phyloP scores from a whole-genome alignment of 2,113 vertebrate genomes.

The Atlantisia rogersi region DNA sequence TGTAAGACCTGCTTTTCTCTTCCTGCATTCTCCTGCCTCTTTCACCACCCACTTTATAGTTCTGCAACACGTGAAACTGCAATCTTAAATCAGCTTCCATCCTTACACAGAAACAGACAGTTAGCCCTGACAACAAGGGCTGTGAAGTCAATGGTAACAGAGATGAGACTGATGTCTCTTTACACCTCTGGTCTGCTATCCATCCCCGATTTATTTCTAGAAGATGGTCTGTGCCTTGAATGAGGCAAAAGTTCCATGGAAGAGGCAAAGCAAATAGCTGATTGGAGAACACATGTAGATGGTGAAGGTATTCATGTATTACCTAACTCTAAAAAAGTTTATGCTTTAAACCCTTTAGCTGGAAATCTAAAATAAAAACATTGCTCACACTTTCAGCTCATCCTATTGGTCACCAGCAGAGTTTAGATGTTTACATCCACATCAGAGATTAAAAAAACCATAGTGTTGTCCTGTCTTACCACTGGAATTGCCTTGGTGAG shows the following conservation, averaged over 20 bases:
- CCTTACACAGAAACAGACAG: neutral
- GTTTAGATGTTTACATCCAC: neutral
- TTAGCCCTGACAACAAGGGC: neutral
- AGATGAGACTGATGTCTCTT: neutral
- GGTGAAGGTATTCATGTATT: neutral
- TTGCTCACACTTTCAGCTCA: neutral
- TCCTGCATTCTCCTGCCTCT: neutral
- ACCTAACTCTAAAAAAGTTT: neutral
- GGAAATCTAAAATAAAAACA: neutral
- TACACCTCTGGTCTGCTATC: rapidly evolving
- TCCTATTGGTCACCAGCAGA: neutral
- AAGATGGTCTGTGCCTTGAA: neutral
- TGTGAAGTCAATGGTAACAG: neutral
- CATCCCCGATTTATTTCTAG: neutral
- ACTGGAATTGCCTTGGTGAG: neutral
- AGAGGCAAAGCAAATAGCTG: neutral
- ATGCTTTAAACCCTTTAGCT: neutral
- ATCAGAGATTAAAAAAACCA: neutral
- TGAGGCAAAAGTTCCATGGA: neutral
- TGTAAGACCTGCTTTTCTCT: neutral
- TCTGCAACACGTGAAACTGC: neutral
- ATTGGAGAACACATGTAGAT: neutral
- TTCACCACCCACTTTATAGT: neutral
- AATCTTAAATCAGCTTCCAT: neutral
- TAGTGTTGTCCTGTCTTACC: neutral